phyloP scores from a whole-genome alignment of 92 coral and sea anemone genomes.

The Umimayanthus chanpuru region DNA sequence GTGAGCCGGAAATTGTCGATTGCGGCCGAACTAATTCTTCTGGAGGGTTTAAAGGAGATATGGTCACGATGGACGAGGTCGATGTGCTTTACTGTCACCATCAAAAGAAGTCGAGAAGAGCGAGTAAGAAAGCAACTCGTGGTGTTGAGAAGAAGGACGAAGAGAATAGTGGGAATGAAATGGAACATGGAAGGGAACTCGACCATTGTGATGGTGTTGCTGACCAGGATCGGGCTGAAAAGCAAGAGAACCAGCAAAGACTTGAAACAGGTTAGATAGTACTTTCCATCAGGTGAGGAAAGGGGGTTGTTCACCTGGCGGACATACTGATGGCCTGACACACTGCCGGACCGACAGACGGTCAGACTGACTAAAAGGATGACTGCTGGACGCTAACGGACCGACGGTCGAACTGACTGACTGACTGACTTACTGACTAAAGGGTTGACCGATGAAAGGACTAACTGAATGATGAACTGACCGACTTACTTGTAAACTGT shows the following conservation, averaged over 20 bases:
- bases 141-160: background rate
- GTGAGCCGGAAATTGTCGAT: background rate
- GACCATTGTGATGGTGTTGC: background rate
- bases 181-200: background rate
- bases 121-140: constrained; percentile 15
- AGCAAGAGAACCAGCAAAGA: background rate
- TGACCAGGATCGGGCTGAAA: background rate
- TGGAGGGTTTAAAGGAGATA: constrained; percentile 23
- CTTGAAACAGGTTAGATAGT: constrained; percentile 22
- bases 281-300: too few species aligned
- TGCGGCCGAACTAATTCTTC: background rate
- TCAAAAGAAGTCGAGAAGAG: constrained; percentile 36
- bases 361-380: too few species aligned
- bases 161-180: background rate
- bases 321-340: too few species aligned
- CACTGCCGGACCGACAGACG: too few species aligned
- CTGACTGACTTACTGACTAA: too few species aligned
- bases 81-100: constrained; percentile 50
- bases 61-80: constrained; percentile 54
- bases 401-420: too few species aligned
- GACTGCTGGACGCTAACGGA: too few species aligned
- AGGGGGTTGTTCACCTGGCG: too few species aligned
- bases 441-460: too few species aligned
- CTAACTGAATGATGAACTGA: too few species aligned
- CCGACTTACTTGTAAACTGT: too few species aligned